phyloP scores from a whole-genome alignment of 2,113 vertebrate genomes.

The Cervus canadensis region DNA sequence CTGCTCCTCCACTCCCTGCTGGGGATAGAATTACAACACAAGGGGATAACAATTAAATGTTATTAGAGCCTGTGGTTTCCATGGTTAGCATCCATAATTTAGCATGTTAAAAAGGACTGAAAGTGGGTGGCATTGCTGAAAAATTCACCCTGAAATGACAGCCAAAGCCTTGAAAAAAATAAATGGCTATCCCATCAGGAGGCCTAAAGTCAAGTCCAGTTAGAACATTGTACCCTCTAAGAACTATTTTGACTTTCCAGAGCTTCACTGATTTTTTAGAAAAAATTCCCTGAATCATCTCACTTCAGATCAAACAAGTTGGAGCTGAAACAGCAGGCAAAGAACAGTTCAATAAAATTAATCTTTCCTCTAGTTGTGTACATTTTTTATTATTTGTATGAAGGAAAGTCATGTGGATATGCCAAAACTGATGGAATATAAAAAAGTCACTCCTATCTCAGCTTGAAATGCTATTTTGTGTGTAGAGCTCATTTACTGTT shows the following conservation, averaged over 20 bases:
- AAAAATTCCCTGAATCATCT: background rate
- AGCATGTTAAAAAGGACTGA: background rate
- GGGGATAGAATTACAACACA: conserved; percentile 43
- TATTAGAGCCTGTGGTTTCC: conserved; percentile 27
- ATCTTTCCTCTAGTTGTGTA: background rate
- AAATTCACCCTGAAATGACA: background rate
- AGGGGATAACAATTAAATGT: conserved; percentile 47
- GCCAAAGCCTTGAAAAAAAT: background rate
- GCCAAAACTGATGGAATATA: background rate
- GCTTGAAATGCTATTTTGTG: background rate
- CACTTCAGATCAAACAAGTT: background rate
- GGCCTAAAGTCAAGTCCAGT: background rate
- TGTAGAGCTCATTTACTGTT: background rate
- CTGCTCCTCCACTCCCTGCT: background rate
- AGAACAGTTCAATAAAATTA: background rate
- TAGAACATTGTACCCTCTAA: background rate
- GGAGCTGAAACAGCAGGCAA: background rate
- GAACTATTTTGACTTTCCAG: background rate
- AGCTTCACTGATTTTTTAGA: background rate
- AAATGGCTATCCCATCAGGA: background rate
- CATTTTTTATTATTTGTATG: background rate
- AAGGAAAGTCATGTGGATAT: background rate
- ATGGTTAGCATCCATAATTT: background rate
- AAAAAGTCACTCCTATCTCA: background rate
- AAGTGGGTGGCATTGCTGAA: background rate